Base-by-base conservation (phyloP, 2,888 invertebrate genomes). In the Leptura quadrifasciata region DNA sequence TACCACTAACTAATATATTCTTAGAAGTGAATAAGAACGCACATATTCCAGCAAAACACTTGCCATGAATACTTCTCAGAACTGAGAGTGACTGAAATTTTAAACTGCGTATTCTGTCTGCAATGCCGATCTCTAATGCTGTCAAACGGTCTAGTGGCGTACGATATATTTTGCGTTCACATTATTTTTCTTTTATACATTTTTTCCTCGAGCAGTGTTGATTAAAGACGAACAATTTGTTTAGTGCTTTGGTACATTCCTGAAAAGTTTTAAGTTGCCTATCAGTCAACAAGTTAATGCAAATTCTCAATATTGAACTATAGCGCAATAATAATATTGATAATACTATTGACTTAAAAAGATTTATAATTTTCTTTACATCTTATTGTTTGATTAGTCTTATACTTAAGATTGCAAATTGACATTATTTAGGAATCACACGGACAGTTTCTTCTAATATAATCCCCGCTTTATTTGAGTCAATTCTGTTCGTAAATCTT, bases 1-100 rank as follows among this genome's bases (percentile, higher is more conserved):
- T 15, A 39, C 39, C 10, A 15, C 39, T 15, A 1, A 15, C 39
- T 39, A n/a, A n/a, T n/a, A 47, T n/a, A 47, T 47, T 15, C 47
- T 15, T n/a, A 4, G n/a, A 47, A 47, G 47, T n/a, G 47, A 47
- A n/a, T n/a, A 47, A 47, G 47, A 47, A 15, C 47, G 47, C 47
- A n/a, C n/a, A 47, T 47, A 47, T 15, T 47, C 47, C 47, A 47
- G 47, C n/a, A 47, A 47, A 47, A 47, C 47, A n/a, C 47, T n/a
- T n/a, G 47, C 17, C n/a, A n/a, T 6, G 15, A 47, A n/a, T 5
- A 47, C n/a, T 47, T 47, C 47, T n/a, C 5, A n/a, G 47, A 47
- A 47, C n/a, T 47, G n/a, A 47, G n/a, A 47, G 47, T n/a, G 47
- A 47, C 6, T 47, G 47, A n/a, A 6, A 47, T 2, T n/a, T 47